These are phyloP conservation scores for Orthonevra nobilis DNA, from an alignment of 2,888 invertebrate species.

Conservation along the genomic window DNA sequence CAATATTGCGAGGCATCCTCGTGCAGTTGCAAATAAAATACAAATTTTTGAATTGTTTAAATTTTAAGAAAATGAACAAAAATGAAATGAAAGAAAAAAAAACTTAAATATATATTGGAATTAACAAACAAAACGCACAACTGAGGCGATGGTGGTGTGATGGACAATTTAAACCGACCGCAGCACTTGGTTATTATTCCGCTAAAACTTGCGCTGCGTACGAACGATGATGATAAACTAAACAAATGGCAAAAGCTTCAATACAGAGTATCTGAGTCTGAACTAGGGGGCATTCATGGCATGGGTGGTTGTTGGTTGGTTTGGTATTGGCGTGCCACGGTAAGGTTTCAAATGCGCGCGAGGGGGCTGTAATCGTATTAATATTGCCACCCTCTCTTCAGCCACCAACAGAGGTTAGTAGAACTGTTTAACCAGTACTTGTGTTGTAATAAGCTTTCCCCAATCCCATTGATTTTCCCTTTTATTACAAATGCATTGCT, in stretches of 20 bases:
- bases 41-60: conserved; percentile 21
- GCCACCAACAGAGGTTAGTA: conserved; percentile 48
- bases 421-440: no score
- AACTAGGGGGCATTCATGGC: conserved; percentile 27
- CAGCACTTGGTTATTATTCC: conserved; percentile 53
- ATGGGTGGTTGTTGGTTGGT: conserved; percentile 13
- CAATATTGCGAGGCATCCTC: background rate
- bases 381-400: conserved; percentile 34
- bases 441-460: conserved; percentile 47
- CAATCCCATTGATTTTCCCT: conserved; percentile 65
- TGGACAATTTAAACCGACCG: conserved; percentile 66
- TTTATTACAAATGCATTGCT: conserved; percentile 53
- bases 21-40: background rate
- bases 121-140: conserved; percentile 64
- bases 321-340: conserved; percentile 30
- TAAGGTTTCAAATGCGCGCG: conserved; percentile 62
- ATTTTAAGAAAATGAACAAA: conserved; percentile 4
- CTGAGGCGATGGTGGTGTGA: conserved; percentile 67
- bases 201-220: conserved; percentile 72
- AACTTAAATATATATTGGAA: no score
- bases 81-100: conserved; percentile 28
- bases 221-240: conserved; percentile 76
- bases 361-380: conserved; percentile 67
- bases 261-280: conserved; percentile 15
- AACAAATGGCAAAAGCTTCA: conserved; percentile 70